phyloP scores from a whole-genome alignment of 2,888 invertebrate species.

The Acronicta psi region DNA sequence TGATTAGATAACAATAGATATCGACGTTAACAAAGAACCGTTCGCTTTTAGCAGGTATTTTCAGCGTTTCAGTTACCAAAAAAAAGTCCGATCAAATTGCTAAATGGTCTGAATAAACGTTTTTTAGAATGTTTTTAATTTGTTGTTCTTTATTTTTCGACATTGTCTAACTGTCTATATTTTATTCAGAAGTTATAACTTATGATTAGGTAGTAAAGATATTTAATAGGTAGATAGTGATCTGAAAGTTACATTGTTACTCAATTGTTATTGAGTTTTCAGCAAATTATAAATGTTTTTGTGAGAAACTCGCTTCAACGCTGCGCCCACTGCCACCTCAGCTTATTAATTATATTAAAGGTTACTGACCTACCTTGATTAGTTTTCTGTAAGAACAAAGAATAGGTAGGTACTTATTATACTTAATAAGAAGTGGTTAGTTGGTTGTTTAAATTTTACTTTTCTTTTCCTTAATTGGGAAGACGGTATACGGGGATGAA shows the following conservation, averaged over 20 bases:
- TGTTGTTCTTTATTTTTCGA: not conserved
- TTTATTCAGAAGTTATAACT: not conserved
- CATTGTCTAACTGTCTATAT: not conserved
- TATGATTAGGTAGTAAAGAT: no score
- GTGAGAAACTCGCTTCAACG: no score
- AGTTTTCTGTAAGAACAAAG: no score
- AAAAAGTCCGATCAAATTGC: constrained; percentile 6
- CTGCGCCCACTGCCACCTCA: no score
- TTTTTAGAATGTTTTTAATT: constrained; percentile 10
- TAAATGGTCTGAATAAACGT: constrained; percentile 4
- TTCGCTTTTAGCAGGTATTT: constrained; percentile 11
- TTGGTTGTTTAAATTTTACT: no score
- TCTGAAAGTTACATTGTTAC: constrained; percentile 1
- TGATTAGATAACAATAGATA: not conserved
- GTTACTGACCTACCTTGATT: no score
- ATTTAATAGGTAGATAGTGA: not conserved
- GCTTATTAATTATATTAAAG: no score
- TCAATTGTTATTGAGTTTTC: not conserved
- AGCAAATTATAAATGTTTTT: not conserved
- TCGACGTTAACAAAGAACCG: constrained; percentile 39
- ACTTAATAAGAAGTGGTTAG: no score
- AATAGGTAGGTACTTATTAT: no score
- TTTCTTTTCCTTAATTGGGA: no score
- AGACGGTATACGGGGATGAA: no score
- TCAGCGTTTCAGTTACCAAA: not conserved